These are phyloP conservation scores for Cotesia typhae DNA, from an alignment of 1,140 invertebrate genomes.

Conservation along the genomic window DNA sequence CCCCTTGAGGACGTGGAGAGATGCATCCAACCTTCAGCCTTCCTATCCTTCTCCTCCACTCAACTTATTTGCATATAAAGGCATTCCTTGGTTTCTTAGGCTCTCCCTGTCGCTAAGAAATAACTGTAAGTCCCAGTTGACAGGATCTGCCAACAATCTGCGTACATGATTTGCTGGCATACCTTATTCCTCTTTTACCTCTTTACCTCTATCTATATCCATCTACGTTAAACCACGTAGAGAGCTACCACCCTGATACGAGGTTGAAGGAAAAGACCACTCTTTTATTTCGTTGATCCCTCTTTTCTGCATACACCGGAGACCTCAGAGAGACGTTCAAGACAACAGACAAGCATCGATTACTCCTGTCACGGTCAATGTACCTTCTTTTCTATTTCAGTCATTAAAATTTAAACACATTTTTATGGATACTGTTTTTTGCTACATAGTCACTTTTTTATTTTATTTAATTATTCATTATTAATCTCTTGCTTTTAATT, in stretches of 20 bases:
- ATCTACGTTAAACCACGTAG: constrained; percentile 35
- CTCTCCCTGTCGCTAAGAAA: constrained; percentile 53
- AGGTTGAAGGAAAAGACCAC: too few relatives aligned
- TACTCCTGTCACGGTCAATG: too few relatives aligned
- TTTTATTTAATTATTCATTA: background rate
- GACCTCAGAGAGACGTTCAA: too few relatives aligned
- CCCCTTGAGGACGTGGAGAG: constrained; percentile 9
- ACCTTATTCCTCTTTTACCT: constrained; percentile 42
- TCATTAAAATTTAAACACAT: too few relatives aligned
- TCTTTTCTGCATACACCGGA: too few relatives aligned
- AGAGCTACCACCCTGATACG: constrained; percentile 26
- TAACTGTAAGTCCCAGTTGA: constrained; percentile 64
- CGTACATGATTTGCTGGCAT: constrained; percentile 59
- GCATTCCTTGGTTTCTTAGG: constrained; percentile 60
- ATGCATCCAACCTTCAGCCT: constrained; percentile 39
- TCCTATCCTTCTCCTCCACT: constrained; percentile 45
- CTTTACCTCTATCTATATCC: constrained; percentile 43
- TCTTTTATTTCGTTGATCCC: constrained; percentile 5
- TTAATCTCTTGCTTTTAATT: too few relatives aligned
- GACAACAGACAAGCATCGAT: too few relatives aligned
- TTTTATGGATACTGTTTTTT: too few relatives aligned
- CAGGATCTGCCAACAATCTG: constrained; percentile 65
- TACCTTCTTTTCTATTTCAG: too few relatives aligned
- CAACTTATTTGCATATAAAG: constrained; percentile 65
- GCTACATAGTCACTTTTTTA: too few relatives aligned